Base-by-base conservation (phyloP, 2,888 invertebrate genomes). In the Dasysyrphus tricinctus region DNA sequence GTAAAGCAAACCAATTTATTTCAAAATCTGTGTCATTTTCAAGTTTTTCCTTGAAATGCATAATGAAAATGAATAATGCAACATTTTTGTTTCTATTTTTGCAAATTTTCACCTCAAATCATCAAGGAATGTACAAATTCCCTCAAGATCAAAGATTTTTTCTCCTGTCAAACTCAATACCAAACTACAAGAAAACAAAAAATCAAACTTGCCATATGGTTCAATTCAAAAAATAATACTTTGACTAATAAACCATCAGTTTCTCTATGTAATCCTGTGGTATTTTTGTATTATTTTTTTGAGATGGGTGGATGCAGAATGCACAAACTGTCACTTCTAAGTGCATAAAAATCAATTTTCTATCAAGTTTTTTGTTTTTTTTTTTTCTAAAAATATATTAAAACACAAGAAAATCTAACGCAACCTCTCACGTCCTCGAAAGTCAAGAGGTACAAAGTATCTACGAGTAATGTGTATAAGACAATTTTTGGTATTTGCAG, bases 311-410 rank as follows among this genome's bases (percentile, higher is more conserved):
- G 69, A 47, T 65, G n/a, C 47, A 44, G 9, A 63, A 44, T 44
- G 63, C 32, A 63, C 63, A 57, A 59, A 67, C 77, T 78, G 78
- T 83, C 82, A 74, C 78, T 61, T 69, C 19, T 67, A 83, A 78
- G 78, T 78, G 78, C 82, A 78, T 74, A 51, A 19, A 82, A 78
- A 74, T 83, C 72, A 74, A 73, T 69, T 78, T 82, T 70, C 56
- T 70, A 81, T 80, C 59, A 61, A 75, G 63, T 49, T 42, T 80
- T 80, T 24, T 67, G 63, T 6, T 14, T 7, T 54, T 80, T 24
- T 67, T 70, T 6, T 14, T 7, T 54, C 54, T 54, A 75, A 75
- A 80, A 80, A 76, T 76, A 39, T 24, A 24, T 24, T 19, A 24
- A 61, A 29, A 19, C 5, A 47, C 32, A 65, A 65, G 34, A 57